Conservation (phyloP, 2,797 vertebrate species). For the Dromococcyx pavoninus region DNA sequence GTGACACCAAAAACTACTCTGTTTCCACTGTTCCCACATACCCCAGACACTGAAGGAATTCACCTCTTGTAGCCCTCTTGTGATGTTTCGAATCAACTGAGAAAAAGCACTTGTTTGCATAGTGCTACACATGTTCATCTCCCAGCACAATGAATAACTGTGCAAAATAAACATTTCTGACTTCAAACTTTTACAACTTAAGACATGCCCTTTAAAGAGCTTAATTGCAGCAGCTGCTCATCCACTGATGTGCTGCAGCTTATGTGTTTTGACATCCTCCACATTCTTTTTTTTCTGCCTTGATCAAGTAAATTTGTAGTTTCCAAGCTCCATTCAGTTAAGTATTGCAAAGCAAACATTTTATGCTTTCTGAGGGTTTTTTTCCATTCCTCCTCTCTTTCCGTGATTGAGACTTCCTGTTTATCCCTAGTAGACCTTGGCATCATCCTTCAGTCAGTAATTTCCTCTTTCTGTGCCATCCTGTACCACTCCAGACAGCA, state of each 20-base stretch:
- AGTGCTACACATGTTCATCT: accelerated
- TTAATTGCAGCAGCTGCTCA: conserved; percentile 62
- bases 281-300: not conserved
- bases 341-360: conserved; percentile 40
- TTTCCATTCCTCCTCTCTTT: not conserved
- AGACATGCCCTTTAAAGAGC: conserved; percentile 30
- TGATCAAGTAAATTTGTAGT: conserved; percentile 41
- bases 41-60: not conserved
- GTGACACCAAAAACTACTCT: not conserved
- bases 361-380: not conserved
- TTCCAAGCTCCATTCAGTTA: conserved; percentile 18
- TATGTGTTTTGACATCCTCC: conserved; percentile 23
- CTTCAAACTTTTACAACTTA: conserved; percentile 36
- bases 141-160: not conserved
- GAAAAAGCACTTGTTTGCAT: not conserved
- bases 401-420: conserved; percentile 36
- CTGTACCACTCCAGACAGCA: not conserved
- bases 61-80: not conserved
- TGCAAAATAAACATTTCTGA: conserved; percentile 36
- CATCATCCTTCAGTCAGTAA: conserved; percentile 13
- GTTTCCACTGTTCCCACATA: not conserved
- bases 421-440: conserved; percentile 13
- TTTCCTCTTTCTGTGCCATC: not conserved
- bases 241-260: conserved; percentile 29
- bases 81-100: not conserved